Base-by-base conservation (phyloP, 1,140 invertebrate genomes). In the Zaprionus taronus region DNA sequence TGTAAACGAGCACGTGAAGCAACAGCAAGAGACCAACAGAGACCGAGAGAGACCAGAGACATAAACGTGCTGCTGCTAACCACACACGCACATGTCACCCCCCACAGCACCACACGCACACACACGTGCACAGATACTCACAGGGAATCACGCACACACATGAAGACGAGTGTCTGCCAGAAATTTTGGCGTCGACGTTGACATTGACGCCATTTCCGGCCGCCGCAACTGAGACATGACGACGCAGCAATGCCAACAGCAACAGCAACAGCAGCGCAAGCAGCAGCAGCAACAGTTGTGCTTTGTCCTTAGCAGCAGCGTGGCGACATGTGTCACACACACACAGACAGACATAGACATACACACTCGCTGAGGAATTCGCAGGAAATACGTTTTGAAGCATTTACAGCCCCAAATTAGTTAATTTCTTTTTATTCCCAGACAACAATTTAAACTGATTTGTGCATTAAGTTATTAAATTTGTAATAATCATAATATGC, bases 181-280 rank as follows among this genome's bases (percentile, higher is more conserved):
- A 69, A 73, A 84, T 81, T 89, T 89, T 90, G 84, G 83, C 81
- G 81, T 75, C 84, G 74, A 87, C 83, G 84, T 87, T 89, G 85
- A 89, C 84, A 89, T 87, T 87, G 84, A 89, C 71, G 84, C 84
- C 84, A 87, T 89, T 89, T 90, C 84, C 84, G 85, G 85, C 85
- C 83, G 83, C 78, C 80, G 51, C 62, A 72, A 72, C 70, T 58
- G 57, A 73, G 56, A 77, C 75, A 77, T 63, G 70, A 72, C 41
- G 41, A 62, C 56, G 17, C 60, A 63, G 36, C 34, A 70, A 26
- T 53, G 58, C 68, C 68, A 70, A 34, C 60, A 72, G 69, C 68
- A 44, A 61, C 56, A 51, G 75, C 41, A 58, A 60, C 47, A 53
- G 74, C 49, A 17, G 11, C 57, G 22, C 28, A 28, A 38, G 56